Evolutionary conservation across 2,888 invertebrate genomes (phyloP), one percentile per base, ranked within the genome.

Genomic region (Napeogenes inachia): DNA sequence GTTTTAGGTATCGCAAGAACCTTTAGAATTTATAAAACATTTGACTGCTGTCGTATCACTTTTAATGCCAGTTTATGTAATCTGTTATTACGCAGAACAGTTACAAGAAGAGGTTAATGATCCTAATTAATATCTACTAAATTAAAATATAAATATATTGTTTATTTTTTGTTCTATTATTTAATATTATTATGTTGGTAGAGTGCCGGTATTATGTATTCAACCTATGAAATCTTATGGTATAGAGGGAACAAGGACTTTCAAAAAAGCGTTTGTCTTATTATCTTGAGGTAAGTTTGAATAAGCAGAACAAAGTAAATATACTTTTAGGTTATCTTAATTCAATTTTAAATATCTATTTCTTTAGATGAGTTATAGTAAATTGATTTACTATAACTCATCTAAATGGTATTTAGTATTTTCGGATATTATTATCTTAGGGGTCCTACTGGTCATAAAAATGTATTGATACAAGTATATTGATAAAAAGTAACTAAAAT

Each of bases 151-250:
- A 57, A 30, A 57, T 4, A 57, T 5, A 12, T 13, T 35, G 5
- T 4, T 5, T 2, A 13, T 45, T 32, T 12, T 59, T 5, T 32
- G n/a, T 8, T 35, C n/a, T n/a, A n/a, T 4, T 58, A 13, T 35
- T 21, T 21, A 21, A 32, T 3, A 21, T 38, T 30, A 4, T 50
- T 21, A 21, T 42, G 12, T 38, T 65, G 57, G 38, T 54, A 67
- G 67, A 67, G 65, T 61, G 53, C 56, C 13, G 60, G 58, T 6
- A 59, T 67, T 30, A 61, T 63, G 46, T 58, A 67, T 10, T 45
- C 67, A 3, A 64, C 65, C 8, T 68, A 68, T 58, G 65, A 69
- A 47, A 66, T 61, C 53, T 57, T 63, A 45, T 69, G 66, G 63
- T 66, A 68, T 32, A 50, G 61, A 32, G 55, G 62, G 13, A 47